Conservation (phyloP, 2,797 vertebrate genomes). For the Enteromius anoplus region DNA sequence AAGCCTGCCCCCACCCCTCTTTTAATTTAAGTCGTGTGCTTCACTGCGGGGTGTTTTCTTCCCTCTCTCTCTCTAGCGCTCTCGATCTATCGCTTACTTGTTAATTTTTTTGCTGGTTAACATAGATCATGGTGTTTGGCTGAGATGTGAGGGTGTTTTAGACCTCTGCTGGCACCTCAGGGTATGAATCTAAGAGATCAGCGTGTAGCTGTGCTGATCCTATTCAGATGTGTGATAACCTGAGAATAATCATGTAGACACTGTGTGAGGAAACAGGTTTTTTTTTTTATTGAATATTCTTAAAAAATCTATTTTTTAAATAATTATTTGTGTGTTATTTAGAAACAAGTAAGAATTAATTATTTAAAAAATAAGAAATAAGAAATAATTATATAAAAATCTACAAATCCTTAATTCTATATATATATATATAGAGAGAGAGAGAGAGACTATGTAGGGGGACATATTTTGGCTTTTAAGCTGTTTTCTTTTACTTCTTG, state of each 20-base stretch:
- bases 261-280: background rate
- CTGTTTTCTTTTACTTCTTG: background rate
- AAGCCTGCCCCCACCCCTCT: slow-evolving; percentile 56
- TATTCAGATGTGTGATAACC: background rate
- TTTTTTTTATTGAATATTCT: background rate
- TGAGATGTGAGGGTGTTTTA: slow-evolving; percentile 29
- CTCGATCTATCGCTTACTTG: slow-evolving; percentile 18
- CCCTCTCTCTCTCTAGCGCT: background rate
- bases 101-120: slow-evolving; percentile 25
- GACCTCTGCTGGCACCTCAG: slow-evolving; percentile 43
- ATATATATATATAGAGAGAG: too few species aligned
- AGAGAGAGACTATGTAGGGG: background rate
- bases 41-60: slow-evolving; percentile 55
- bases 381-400: background rate
- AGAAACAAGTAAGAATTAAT: background rate
- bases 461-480: background rate
- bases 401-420: background rate
- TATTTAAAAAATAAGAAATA: background rate
- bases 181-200: slow-evolving; percentile 21
- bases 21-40: slow-evolving; percentile 64
- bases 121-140: slow-evolving; percentile 45
- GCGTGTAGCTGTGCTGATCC: slow-evolving; percentile 14
- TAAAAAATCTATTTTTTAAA: too few species aligned
- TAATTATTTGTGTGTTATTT: background rate
- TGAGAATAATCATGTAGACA: background rate